phyloP scores from a whole-genome alignment of 2,113 vertebrate species.

The Saccopteryx bilineata region DNA sequence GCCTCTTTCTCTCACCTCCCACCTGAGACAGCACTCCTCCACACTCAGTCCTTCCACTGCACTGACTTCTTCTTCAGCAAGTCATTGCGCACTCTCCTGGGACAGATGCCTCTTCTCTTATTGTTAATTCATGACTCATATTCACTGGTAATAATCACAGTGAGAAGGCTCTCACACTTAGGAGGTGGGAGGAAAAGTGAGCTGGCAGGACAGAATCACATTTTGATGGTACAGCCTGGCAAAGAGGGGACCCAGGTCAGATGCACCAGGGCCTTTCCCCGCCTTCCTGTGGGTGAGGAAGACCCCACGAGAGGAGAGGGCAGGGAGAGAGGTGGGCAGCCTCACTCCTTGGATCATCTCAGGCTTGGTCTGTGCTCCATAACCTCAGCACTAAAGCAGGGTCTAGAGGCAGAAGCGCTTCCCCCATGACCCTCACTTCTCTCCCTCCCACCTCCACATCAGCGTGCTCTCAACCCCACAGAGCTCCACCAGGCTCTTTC shows the following conservation, averaged over 20 bases:
- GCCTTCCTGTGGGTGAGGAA: not conserved
- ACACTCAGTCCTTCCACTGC: not conserved
- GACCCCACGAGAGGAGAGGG: not conserved
- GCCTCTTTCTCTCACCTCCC: not conserved
- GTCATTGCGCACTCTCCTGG: not conserved
- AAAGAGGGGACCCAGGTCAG: not conserved
- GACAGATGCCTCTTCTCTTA: not conserved
- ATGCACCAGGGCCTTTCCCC: not conserved
- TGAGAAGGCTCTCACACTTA: not conserved
- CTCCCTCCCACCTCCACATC: not conserved
- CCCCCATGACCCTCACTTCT: not conserved
- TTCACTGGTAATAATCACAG: not conserved
- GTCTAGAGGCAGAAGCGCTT: not conserved
- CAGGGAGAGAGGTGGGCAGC: not conserved
- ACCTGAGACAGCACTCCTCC: too few relatives aligned
- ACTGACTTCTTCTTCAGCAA: not conserved
- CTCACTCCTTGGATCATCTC: too few relatives aligned
- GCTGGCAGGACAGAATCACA: not conserved
- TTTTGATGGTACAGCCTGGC: not conserved
- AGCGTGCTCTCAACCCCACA: not conserved
- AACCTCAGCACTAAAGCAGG: not conserved
- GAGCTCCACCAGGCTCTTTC: not conserved
- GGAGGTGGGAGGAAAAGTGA: not conserved
- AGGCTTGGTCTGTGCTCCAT: accelerated
- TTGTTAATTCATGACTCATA: not conserved